Percentiles rank a stretch among this genome's conserved stretches.
Conservation (phyloP, 2,797 vertebrate genomes). For the Phaenicophaeus curvirostris region DNA sequence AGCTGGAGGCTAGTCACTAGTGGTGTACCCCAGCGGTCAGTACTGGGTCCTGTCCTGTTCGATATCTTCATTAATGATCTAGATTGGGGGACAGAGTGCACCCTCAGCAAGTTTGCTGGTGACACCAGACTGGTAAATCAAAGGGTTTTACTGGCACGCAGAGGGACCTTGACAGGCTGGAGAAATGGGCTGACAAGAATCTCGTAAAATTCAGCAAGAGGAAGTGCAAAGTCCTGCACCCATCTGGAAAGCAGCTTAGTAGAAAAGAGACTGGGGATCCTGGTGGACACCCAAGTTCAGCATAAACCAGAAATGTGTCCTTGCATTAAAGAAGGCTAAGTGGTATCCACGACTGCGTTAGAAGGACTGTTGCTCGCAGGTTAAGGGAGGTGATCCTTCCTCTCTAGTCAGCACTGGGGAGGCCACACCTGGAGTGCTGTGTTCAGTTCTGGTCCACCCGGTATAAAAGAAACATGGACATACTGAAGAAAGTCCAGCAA, state of each 20-base stretch:
- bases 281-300: too few relatives aligned
- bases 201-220: too few relatives aligned
- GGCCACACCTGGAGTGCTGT: not conserved
- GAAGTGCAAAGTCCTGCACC: too few relatives aligned
- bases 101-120: not conserved
- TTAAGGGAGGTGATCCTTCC: not conserved
- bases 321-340: not conserved
- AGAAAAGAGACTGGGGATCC: too few relatives aligned
- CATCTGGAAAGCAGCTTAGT: too few relatives aligned
- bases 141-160: not conserved
- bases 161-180: not conserved
- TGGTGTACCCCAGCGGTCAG: too few relatives aligned
- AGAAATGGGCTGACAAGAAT: too few relatives aligned
- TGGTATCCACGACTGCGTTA: not conserved
- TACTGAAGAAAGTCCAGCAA: not conserved
- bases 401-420: not conserved
- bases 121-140: not conserved
- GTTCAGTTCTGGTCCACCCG: not conserved
- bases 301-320: not conserved
- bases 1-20: too few relatives aligned
- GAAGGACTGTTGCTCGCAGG: not conserved
- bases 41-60: too few relatives aligned
- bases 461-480: not conserved
- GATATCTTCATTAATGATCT: too few relatives aligned
- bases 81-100: not conserved